phyloP scores from a whole-genome alignment of 37 sponge, comb jelly and placozoan species.

The Chondrilla cf. caribensis region DNA sequence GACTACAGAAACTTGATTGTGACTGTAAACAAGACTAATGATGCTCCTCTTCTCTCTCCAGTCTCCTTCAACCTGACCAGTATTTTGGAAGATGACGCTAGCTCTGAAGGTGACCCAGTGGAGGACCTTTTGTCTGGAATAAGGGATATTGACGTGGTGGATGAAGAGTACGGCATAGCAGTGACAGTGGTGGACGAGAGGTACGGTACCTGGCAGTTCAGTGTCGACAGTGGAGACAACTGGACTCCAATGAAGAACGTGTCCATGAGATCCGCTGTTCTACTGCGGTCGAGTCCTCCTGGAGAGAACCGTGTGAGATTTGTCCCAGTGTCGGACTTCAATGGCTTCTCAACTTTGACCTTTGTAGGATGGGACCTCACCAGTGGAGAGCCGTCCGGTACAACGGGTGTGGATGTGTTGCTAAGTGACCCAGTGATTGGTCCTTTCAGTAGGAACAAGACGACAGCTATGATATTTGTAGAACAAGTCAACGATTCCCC shows the following conservation, averaged over 20 bases:
- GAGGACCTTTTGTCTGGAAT: constrained; percentile 34
- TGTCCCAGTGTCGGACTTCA: constrained; percentile 66
- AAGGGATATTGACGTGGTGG: constrained; percentile 60
- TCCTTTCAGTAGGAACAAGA: constrained; percentile 52
- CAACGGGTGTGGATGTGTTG: constrained; percentile 31
- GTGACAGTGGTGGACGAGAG: constrained; percentile 50
- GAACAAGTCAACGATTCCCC: constrained; percentile 90
- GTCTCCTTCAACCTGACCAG: constrained; percentile 44
- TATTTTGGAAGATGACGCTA: constrained; percentile 61
- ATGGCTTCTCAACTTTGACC: constrained; percentile 54
- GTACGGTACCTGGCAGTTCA: constrained; percentile 82
- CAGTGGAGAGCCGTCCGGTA: constrained; percentile 53
- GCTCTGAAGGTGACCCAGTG: constrained; percentile 61
- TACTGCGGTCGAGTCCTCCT: constrained; percentile 53
- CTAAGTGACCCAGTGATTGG: constrained; percentile 58
- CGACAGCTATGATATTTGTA: constrained; percentile 55
- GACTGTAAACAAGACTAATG: constrained; percentile 59
- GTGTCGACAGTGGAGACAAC: constrained; percentile 41
- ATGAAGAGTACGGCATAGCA: constrained; percentile 65
- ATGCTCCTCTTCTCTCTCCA: constrained; percentile 79
- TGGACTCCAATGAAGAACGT: constrained; percentile 54
- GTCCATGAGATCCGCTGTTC: constrained; percentile 53
- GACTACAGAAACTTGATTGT: constrained; percentile 24
- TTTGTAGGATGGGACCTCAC: constrained; percentile 89
- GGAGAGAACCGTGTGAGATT: constrained; percentile 61